Conservation (phyloP, 2,888 invertebrate genomes). For the Nemoura dubitans region DNA sequence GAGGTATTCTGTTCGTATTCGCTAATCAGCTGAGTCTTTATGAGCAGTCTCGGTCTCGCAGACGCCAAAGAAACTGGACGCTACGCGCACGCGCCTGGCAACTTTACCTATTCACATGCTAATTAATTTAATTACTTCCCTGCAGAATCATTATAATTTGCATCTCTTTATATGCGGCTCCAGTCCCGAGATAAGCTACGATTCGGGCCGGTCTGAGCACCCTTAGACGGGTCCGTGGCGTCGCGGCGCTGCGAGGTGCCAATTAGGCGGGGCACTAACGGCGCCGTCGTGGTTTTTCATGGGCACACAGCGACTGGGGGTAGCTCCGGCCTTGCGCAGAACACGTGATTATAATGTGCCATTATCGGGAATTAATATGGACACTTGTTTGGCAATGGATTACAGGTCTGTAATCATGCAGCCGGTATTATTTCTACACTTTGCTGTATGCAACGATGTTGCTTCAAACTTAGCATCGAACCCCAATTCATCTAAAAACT, state of each 20-base stretch:
- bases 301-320: neutral
- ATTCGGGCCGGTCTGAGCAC: neutral
- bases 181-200: neutral
- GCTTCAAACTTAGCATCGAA: too few species aligned
- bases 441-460: too few species aligned
- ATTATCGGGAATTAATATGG: neutral
- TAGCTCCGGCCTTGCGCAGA: neutral
- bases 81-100: neutral
- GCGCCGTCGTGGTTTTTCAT: neutral
- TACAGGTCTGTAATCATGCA: too few species aligned
- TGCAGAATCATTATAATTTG: constrained; percentile 43
- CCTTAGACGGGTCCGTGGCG: neutral
- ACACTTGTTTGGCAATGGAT: too few species aligned
- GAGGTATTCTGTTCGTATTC: constrained; percentile 26
- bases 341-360: neutral
- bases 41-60: neutral
- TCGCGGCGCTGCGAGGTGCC: neutral
- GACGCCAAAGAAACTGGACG: neutral
- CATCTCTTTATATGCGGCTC: constrained; percentile 37
- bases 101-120: constrained; percentile 43
- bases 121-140: constrained; percentile 45
- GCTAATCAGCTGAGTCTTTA: constrained; percentile 24
- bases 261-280: neutral
- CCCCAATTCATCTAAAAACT: too few species aligned
- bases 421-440: too few species aligned